Base-by-base conservation (phyloP, 2,888 invertebrate genomes). In the Quadriops clusia region DNA sequence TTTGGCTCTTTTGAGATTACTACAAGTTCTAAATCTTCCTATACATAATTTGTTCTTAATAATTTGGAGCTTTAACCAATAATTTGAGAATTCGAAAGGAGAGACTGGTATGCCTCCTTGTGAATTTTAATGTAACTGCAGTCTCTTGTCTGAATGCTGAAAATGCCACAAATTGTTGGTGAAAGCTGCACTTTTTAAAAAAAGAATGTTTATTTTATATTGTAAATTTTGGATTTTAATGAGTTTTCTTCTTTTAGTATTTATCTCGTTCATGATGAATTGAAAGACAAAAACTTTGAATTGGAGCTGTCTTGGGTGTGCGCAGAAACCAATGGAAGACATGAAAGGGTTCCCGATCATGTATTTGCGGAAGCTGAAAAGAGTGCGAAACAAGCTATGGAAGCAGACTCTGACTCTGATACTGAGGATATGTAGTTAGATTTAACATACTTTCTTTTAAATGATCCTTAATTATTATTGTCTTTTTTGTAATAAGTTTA, bases 211-310 rank as follows among this genome's bases (percentile, higher is more conserved):
- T n/a, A n/a, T n/a, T 18, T 28, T 14, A 32, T 28, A 27, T 21
- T n/a, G 2, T n/a, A 24, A 24, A 24, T 24, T 10, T 11, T n/a
- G 12, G 24, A 11, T 11, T n/a, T 3, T 14, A n/a, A n/a, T 10
- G n/a, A 26, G 16, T 22, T 28, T 38, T 38, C 30, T 25, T 36
- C 55, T 71, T 60, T 11, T 57, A 84, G 83, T 42, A 81, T 90
- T 53, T 89, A 90, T 53, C 63, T 85, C 28, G 87, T 90, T 2
- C 89, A 90, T 46, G 89, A 90, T 55, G 89, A 97, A 58, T 68
- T 95, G 4, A 98, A 97, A 63, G 90, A 91, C 62, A 90, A 91
- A 59, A 80, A 87, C 46, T 97, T 97, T 56, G 93, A 93, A 54
- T 65, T 94, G 46, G 95, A 97, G 61, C 70, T 97, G 49, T 90